Conservation (phyloP, 1,140 invertebrate species). For the Zaprionus tsacasi region DNA sequence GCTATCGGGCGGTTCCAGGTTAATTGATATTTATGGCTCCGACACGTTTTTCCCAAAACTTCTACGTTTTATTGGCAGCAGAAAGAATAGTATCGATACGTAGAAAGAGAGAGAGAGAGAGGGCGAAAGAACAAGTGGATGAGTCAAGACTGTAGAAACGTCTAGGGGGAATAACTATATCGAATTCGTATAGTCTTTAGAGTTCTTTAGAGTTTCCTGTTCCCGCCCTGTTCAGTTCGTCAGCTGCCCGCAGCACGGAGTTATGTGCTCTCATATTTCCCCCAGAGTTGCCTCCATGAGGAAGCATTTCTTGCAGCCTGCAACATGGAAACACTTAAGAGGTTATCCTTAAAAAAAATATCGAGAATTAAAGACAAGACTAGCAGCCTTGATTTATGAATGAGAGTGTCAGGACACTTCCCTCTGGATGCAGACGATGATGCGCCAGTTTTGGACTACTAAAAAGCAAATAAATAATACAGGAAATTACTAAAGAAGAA, state of each 20-base stretch:
- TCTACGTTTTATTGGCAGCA: conserved; percentile 24
- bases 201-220: neutral
- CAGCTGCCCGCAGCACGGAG: conserved; percentile 51
- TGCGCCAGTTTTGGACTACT: conserved; percentile 56
- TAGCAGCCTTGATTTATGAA: conserved; percentile 75
- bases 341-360: conserved; percentile 46
- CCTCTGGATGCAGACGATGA: conserved; percentile 47
- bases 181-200: neutral
- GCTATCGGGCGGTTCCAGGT: conserved; percentile 53
- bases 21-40: conserved; percentile 75
- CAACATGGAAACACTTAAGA: conserved; percentile 58
- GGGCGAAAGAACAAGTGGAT: neutral
- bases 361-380: conserved; percentile 70
- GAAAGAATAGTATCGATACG: neutral
- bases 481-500: conserved; percentile 53
- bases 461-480: conserved; percentile 75
- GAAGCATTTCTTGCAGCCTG: conserved; percentile 59
- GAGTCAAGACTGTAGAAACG: neutral
- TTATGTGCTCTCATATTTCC: conserved; percentile 70
- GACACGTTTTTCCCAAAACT: conserved; percentile 57
- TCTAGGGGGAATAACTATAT: conserved; percentile 1
- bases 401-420: conserved; percentile 73
- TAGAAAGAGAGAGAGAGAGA: neutral
- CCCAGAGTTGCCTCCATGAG: conserved; percentile 67
- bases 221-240: conserved; percentile 12